These are phyloP conservation scores for Phalangium opilio DNA, from an alignment of 2,888 invertebrate species.

Conservation along the genomic window DNA sequence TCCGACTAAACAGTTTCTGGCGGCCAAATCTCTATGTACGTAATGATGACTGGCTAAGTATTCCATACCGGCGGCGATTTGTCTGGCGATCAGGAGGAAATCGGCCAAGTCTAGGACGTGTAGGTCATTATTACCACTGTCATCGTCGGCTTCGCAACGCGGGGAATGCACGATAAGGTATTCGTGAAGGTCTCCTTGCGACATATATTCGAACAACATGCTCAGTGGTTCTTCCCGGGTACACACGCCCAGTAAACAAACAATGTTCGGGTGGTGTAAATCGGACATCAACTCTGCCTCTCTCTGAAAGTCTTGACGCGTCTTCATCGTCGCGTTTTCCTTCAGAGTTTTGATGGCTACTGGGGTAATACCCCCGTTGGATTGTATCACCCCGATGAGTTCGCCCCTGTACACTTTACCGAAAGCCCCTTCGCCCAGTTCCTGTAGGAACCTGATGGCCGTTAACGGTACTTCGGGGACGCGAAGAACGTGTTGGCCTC, in stretches of 20 bases:
- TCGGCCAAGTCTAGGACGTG: slow-evolving; percentile 36
- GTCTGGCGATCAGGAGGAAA: slow-evolving; percentile 74
- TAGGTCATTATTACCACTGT: slow-evolving; percentile 30
- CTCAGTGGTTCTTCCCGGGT: slow-evolving; percentile 35
- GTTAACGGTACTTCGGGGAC: slow-evolving; percentile 67
- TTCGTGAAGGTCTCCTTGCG: slow-evolving; percentile 87
- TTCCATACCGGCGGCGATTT: slow-evolving; percentile 54
- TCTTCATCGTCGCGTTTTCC: slow-evolving; percentile 54
- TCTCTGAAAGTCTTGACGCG: slow-evolving; percentile 59
- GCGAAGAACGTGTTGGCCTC: slow-evolving; percentile 34
- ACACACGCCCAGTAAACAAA: slow-evolving; percentile 56
- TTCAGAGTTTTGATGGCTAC: slow-evolving; percentile 69
- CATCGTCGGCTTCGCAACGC: slow-evolving; percentile 43
- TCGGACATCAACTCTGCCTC: slow-evolving; percentile 72
- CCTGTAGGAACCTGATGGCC: slow-evolving; percentile 51
- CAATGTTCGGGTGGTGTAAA: slow-evolving; percentile 59
- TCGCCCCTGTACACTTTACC: slow-evolving; percentile 67
- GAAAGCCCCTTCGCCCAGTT: slow-evolving; percentile 90
- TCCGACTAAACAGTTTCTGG: slow-evolving; percentile 88
- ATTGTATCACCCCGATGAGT: slow-evolving; percentile 27
- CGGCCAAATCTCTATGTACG: slow-evolving; percentile 90
- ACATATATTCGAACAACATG: slow-evolving; percentile 97
- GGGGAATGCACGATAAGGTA: slow-evolving; percentile 84
- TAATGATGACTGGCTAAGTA: slow-evolving; percentile 63
- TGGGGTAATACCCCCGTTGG: slow-evolving; percentile 32